Percentiles rank a stretch among this genome's conserved stretches.
These are phyloP conservation scores for Drosophila antonietae DNA, from an alignment of 2,888 invertebrate genomes.

Conservation along the genomic window DNA sequence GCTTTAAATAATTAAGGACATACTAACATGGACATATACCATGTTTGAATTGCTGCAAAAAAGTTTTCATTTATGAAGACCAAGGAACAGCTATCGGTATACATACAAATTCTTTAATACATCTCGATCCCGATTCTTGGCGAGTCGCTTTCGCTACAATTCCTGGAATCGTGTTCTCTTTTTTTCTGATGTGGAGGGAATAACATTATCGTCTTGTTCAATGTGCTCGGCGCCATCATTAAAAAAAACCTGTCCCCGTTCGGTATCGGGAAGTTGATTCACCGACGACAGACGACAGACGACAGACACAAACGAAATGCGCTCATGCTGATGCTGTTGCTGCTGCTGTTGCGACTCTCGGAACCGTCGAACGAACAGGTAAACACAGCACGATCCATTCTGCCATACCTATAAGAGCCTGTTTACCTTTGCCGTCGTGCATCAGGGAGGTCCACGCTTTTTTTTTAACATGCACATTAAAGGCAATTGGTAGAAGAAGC, in stretches of 20 bases:
- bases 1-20: slow-evolving; percentile 5
- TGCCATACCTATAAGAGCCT: slow-evolving; percentile 40
- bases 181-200: slow-evolving; percentile 66
- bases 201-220: slow-evolving; percentile 74
- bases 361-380: slow-evolving; percentile 46
- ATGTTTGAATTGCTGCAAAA: slow-evolving; percentile 44
- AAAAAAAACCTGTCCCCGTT: slow-evolving; percentile 68
- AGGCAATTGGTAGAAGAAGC: slow-evolving; percentile 22
- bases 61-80: slow-evolving; percentile 41
- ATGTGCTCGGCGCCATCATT: slow-evolving; percentile 78
- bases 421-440: slow-evolving; percentile 41
- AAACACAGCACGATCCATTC: slow-evolving; percentile 57
- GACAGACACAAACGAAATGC: slow-evolving; percentile 37
- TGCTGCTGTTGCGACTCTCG: slow-evolving; percentile 9
- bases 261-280: slow-evolving; percentile 53
- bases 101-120: slow-evolving; percentile 16
- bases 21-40: slow-evolving; percentile 18
- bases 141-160: slow-evolving; percentile 59
- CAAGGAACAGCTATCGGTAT: not conserved
- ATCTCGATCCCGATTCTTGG: slow-evolving; percentile 16
- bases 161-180: slow-evolving; percentile 65
- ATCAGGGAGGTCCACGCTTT: slow-evolving; percentile 41
- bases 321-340: slow-evolving; percentile 22
- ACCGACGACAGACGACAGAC: slow-evolving; percentile 40
- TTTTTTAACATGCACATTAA: slow-evolving; percentile 36